Conservation (phyloP, 2,113 vertebrate genomes). For the Dromiciops gliroides region DNA sequence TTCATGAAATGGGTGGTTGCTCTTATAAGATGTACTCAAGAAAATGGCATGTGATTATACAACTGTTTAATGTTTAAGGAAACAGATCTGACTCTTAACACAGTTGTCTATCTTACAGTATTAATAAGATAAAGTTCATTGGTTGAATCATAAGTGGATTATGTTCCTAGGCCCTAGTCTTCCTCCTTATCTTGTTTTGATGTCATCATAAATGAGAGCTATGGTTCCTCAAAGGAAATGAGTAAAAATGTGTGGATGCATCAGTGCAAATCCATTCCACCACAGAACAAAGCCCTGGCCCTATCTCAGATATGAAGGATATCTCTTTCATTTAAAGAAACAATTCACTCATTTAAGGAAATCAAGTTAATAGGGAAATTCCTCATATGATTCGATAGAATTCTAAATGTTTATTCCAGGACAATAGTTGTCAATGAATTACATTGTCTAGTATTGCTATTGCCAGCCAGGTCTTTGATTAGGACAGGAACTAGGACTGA, state of each 20-base stretch:
- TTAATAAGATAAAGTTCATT: background rate
- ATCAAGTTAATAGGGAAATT: fast-evolving
- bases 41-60: fast-evolving
- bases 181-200: background rate
- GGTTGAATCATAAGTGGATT: fast-evolving
- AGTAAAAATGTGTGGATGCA: fast-evolving
- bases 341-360: background rate
- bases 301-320: fast-evolving
- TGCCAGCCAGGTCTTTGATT: background rate
- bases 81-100: background rate
- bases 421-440: background rate
- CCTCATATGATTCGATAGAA: background rate
- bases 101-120: background rate
- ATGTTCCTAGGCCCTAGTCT: background rate
- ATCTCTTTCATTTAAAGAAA: background rate
- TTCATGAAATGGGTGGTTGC: background rate
- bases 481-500: background rate
- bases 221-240: background rate
- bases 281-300: fast-evolving
- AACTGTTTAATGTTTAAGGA: background rate
- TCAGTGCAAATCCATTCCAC: fast-evolving
- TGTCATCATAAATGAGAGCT: background rate
- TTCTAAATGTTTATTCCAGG: background rate
- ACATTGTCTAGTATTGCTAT: background rate
- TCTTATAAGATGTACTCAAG: background rate